phyloP scores from a whole-genome alignment of 2,888 invertebrate genomes.

The Thecophora atra region DNA sequence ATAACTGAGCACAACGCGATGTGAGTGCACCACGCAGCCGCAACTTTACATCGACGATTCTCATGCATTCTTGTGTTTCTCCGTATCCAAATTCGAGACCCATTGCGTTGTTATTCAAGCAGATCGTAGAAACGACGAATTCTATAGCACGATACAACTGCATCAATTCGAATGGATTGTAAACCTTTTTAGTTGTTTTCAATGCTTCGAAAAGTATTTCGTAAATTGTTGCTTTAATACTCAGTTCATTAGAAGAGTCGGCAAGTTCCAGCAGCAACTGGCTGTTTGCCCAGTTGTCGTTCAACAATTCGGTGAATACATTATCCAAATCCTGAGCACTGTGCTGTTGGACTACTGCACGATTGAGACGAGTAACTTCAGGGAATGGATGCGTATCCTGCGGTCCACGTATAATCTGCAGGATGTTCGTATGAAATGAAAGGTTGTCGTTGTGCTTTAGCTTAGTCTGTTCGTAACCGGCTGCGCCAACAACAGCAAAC shows the following conservation, averaged over 20 bases:
- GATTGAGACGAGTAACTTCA: no score
- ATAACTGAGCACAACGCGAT: slow-evolving; percentile 18
- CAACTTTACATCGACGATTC: neutral
- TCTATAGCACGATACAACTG: slow-evolving; percentile 2
- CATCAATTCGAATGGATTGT: slow-evolving; percentile 30
- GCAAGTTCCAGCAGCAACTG: slow-evolving; percentile 19
- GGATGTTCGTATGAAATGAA: neutral
- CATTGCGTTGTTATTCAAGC: neutral
- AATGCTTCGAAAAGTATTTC: slow-evolving; percentile 8
- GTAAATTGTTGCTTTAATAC: slow-evolving; percentile 21
- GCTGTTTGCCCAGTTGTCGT: slow-evolving; percentile 21
- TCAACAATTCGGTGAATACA: slow-evolving; percentile 5
- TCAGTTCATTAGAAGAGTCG: slow-evolving; percentile 1
- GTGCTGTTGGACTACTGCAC: neutral
- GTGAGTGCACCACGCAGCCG: slow-evolving; percentile 3
- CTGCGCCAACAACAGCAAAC: neutral
- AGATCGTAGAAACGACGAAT: neutral
- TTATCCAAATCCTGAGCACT: slow-evolving; percentile 5
- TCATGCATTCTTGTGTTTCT: neutral
- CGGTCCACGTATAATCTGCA: neutral
- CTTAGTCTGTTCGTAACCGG: neutral
- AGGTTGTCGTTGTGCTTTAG: neutral
- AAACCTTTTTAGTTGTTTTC: slow-evolving; percentile 19
- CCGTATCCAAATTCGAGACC: no score
- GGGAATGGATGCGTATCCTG: neutral